Evolutionary conservation across 2,113 vertebrate species (phyloP).

Genomic region (Nicator chloris): DNA sequence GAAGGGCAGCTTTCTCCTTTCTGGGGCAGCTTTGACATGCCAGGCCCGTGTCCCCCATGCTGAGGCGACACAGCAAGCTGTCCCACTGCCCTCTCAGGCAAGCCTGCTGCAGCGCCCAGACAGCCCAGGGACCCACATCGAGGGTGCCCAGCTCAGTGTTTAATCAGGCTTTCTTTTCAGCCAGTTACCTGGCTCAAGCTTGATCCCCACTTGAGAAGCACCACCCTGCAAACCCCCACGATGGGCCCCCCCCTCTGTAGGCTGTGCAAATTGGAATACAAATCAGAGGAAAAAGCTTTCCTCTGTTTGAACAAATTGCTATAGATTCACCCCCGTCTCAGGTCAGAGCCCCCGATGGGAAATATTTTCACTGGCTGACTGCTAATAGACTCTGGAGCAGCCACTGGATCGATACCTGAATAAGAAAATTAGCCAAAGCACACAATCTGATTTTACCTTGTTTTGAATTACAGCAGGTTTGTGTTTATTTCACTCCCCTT

Average conservation of each 20-base stretch:
- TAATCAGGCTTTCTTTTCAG: neutral
- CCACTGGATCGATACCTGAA: slow-evolving; percentile 72
- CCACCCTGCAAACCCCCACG: neutral
- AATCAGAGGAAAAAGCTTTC: slow-evolving; percentile 76
- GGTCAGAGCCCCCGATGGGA: slow-evolving; percentile 79
- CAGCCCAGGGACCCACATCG: neutral
- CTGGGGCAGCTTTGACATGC: neutral
- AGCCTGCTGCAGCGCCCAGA: neutral
- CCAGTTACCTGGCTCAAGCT: neutral
- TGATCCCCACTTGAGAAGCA: slow-evolving; percentile 1
- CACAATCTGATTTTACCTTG: slow-evolving; percentile 69
- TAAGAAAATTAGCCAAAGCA: slow-evolving; percentile 80
- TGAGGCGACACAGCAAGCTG: neutral
- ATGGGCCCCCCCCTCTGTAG: neutral
- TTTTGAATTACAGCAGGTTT: slow-evolving; percentile 70
- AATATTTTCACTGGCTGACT: slow-evolving; percentile 82
- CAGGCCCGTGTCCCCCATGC: neutral
- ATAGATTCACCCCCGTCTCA: slow-evolving; percentile 78
- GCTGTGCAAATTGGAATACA: slow-evolving; percentile 78
- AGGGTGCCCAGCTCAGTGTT: neutral
- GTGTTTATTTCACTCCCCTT: neutral
- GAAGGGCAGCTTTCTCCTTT: neutral
- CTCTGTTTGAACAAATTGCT: slow-evolving; percentile 83
- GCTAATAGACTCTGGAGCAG: slow-evolving; percentile 82
- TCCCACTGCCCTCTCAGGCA: accelerated